Conservation (phyloP, 2,888 invertebrate species). For the Drosophila imparisetae region DNA sequence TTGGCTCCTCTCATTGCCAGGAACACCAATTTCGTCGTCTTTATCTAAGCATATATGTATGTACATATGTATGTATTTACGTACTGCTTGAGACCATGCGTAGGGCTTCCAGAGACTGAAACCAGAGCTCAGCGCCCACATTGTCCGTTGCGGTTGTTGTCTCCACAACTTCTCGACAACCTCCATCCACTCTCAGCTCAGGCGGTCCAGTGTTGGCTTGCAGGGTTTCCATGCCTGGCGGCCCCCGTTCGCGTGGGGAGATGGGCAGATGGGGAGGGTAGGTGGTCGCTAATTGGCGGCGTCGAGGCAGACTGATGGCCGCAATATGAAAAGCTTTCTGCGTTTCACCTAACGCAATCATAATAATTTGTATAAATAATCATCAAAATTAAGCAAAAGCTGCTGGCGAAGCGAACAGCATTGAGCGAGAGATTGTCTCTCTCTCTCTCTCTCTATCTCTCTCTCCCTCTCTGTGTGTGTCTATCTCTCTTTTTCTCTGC, state of each 20-base stretch:
- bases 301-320: constrained; percentile 22
- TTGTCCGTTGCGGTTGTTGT: constrained; percentile 45
- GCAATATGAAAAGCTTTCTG: constrained; percentile 33
- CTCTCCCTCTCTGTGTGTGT: neutral
- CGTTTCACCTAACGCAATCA: constrained; percentile 36
- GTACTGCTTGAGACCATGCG: constrained; percentile 16
- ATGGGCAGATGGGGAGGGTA: neutral
- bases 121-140: constrained; percentile 29
- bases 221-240: constrained; percentile 55
- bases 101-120: constrained; percentile 45
- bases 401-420: constrained; percentile 13
- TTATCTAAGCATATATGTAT: too few species aligned
- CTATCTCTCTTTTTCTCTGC: neutral
- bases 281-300: constrained; percentile 60
- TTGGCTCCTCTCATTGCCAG: neutral
- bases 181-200: neutral
- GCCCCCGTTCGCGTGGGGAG: neutral
- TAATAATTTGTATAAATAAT: constrained; percentile 68
- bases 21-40: neutral
- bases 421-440: neutral
- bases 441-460: neutral
- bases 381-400: constrained; percentile 64
- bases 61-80: neutral
- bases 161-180: neutral
- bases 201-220: constrained; percentile 36